Evolutionary conservation across 2,113 vertebrate genomes (phyloP).

Genomic region (Psilopogon haemacephalus): DNA sequence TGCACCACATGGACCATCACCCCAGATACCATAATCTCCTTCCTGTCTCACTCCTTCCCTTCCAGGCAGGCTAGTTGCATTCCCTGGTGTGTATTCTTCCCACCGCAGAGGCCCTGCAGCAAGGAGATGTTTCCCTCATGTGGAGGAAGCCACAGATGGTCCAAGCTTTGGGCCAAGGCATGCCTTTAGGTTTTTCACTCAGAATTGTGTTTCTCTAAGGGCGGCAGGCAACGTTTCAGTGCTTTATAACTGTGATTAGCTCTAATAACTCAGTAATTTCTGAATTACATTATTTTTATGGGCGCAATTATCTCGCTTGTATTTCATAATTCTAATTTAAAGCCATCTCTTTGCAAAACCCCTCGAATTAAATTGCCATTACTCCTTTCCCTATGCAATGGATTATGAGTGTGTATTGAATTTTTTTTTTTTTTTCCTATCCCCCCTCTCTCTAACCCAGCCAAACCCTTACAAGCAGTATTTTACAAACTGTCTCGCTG

Average conservation of each 20-base stretch:
- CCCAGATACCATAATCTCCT: not conserved
- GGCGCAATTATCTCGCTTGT: constrained; percentile 8
- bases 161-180: not conserved
- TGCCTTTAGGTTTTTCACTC: not conserved
- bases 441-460: constrained; percentile 19
- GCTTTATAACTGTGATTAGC: not conserved
- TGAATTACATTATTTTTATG: not conserved
- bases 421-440: constrained; percentile 9
- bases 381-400: constrained; percentile 26
- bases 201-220: not conserved
- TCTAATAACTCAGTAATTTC: not conserved
- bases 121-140: not conserved
- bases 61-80: not conserved
- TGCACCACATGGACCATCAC: not conserved
- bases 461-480: constrained; percentile 42
- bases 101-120: rapidly evolving
- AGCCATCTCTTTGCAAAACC: constrained; percentile 29
- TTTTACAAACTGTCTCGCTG: constrained; percentile 46
- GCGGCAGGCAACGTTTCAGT: not conserved
- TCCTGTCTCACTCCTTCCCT: not conserved
- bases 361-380: constrained; percentile 33
- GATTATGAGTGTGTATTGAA: constrained; percentile 49
- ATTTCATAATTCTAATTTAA: constrained; percentile 42
- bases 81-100: not conserved
- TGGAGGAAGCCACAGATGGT: not conserved